A percentile compares a stretch with the other conserved stretches of the same genome.
phyloP scores from a whole-genome alignment of 1,140 invertebrate genomes.

The Trypoxylus dichotomus region DNA sequence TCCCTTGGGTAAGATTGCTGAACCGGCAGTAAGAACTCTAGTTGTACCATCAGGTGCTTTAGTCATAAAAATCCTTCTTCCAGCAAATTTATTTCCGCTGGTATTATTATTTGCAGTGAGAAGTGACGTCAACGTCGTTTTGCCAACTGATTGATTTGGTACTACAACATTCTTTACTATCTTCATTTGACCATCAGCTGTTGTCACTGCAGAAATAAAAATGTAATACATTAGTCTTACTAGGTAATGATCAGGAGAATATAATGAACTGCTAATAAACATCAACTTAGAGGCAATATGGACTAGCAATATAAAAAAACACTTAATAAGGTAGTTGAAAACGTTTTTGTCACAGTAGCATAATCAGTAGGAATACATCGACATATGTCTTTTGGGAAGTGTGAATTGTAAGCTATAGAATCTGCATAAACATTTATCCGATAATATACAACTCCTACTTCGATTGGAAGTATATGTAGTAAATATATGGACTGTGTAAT shows the following conservation, averaged over 20 bases:
- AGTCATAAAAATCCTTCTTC: conserved; percentile 77
- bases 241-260: neutral
- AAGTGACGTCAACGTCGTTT: conserved; percentile 70
- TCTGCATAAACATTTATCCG: too few species aligned
- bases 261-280: neutral
- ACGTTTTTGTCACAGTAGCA: too few species aligned
- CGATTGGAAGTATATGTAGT: too few species aligned
- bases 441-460: too few species aligned
- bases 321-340: too few species aligned
- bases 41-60: conserved; percentile 79
- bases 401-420: too few species aligned
- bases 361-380: too few species aligned
- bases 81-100: conserved; percentile 67
- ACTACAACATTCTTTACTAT: conserved; percentile 64
- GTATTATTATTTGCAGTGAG: conserved; percentile 62
- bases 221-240: neutral
- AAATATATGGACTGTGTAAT: neutral
- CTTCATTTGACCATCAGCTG: conserved; percentile 62
- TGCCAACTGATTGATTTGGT: conserved; percentile 60
- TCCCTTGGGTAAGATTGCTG: conserved; percentile 59
- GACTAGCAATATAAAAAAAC: too few species aligned
- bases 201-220: conserved; percentile 41
- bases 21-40: conserved; percentile 66
- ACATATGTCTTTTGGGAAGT: too few species aligned
- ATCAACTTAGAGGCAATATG: too few species aligned